Conservation (phyloP, 2,113 vertebrate species). For the Oplegnathus fasciatus region DNA sequence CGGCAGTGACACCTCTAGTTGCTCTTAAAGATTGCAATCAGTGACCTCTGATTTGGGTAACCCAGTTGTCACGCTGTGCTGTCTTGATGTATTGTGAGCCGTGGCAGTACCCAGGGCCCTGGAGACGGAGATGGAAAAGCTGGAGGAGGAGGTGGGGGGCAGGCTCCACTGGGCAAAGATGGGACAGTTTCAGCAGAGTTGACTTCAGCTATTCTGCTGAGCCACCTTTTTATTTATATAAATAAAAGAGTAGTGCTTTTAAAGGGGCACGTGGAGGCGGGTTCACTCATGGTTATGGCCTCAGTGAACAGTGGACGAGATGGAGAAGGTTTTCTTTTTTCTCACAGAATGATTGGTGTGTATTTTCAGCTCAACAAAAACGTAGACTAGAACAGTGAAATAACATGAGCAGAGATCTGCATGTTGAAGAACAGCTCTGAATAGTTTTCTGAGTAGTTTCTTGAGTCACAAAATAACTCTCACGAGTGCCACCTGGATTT, state of each 20-base stretch:
- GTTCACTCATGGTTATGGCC: conserved; percentile 32
- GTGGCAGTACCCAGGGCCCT: conserved; percentile 37
- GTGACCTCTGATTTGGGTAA: conserved; percentile 82
- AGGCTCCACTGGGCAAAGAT: conserved; percentile 17
- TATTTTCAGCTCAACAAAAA: conserved; percentile 13
- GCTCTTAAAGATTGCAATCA: conserved; percentile 82
- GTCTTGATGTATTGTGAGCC: conserved; percentile 69
- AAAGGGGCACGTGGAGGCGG: conserved; percentile 43
- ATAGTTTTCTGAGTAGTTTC: conserved; percentile 2
- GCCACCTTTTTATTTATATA: conserved; percentile 60
- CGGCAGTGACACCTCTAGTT: conserved; percentile 74
- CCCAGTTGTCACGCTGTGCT: conserved; percentile 67
- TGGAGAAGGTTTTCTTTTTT: background rate
- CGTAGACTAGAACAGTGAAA: background rate
- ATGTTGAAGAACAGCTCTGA: background rate
- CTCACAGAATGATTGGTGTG: background rate
- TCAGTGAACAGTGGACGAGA: conserved; percentile 19
- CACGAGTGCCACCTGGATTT: conserved; percentile 3
- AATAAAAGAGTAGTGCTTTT: conserved; percentile 79
- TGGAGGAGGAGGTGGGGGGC: conserved; percentile 22
- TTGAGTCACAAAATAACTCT: background rate
- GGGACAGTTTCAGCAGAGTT: conserved; percentile 49
- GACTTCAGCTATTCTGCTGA: conserved; percentile 60
- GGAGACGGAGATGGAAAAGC: conserved; percentile 58
- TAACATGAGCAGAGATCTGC: background rate